These are phyloP conservation scores for Crenuchus spilurus DNA, from an alignment of 2,797 vertebrate genomes.

Conservation along the genomic window DNA sequence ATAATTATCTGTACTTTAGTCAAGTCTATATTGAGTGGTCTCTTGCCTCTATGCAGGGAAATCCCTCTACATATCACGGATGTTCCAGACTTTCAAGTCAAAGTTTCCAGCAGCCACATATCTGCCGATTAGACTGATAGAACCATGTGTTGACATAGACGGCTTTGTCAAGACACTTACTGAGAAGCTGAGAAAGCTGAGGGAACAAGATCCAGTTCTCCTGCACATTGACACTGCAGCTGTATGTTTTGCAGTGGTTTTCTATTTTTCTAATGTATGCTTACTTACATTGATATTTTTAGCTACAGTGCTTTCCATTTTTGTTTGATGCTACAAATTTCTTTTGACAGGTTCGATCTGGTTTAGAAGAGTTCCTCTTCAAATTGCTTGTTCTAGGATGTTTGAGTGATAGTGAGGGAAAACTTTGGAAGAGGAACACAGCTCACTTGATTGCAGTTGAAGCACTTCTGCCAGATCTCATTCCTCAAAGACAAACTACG, in stretches of 20 bases:
- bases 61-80: conserved; percentile 74
- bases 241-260: conserved; percentile 59
- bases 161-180: conserved; percentile 67
- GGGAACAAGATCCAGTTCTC: conserved; percentile 70
- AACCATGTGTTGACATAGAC: conserved; percentile 67
- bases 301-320: background rate
- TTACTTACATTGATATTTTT: background rate
- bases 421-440: conserved; percentile 76
- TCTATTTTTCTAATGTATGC: background rate
- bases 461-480: conserved; percentile 60
- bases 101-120: conserved; percentile 53
- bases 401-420: conserved; percentile 73
- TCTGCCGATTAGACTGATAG: conserved; percentile 69
- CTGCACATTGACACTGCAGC: conserved; percentile 78
- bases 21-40: background rate
- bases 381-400: conserved; percentile 74
- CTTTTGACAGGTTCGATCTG: conserved; percentile 68
- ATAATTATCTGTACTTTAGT: background rate
- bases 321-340: background rate
- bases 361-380: conserved; percentile 79
- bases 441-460: conserved; percentile 76
- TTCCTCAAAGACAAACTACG: conserved; percentile 42
- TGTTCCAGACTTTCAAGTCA: conserved; percentile 68
- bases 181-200: conserved; percentile 55
- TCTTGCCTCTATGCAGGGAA: conserved; percentile 67